These are phyloP conservation scores for Ephialtes manifestator DNA, from an alignment of 2,888 invertebrate genomes.

Conservation along the genomic window DNA sequence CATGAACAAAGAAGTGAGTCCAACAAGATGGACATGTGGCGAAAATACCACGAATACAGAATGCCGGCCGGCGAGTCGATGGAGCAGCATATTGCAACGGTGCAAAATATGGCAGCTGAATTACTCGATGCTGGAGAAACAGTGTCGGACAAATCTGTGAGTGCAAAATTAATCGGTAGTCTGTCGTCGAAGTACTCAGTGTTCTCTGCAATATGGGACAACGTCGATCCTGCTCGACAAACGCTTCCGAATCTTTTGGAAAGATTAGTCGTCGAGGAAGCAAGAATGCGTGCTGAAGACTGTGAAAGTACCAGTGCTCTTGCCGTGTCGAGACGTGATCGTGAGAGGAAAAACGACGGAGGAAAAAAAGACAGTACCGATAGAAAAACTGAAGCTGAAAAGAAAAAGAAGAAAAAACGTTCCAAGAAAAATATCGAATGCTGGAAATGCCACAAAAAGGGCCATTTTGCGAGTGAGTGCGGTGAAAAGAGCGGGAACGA, in stretches of 20 bases:
- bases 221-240: conserved; percentile 43
- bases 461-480: conserved; percentile 61
- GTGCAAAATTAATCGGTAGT: conserved; percentile 50
- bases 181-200: conserved; percentile 46
- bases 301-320: conserved; percentile 53
- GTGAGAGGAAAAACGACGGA: conserved; percentile 26
- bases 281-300: conserved; percentile 22
- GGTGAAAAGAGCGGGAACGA: conserved; percentile 47
- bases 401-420: conserved; percentile 37
- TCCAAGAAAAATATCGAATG: conserved; percentile 49
- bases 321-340: conserved; percentile 22
- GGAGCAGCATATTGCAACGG: conserved; percentile 56
- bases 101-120: conserved; percentile 59
- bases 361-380: too few relatives aligned
- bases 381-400: too few relatives aligned
- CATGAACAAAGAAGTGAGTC: conserved; percentile 55
- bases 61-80: conserved; percentile 59
- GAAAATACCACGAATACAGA: conserved; percentile 56
- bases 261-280: conserved; percentile 55
- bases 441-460: conserved; percentile 55
- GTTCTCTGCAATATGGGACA: too few relatives aligned
- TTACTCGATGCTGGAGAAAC: conserved; percentile 47
- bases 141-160: conserved; percentile 44
- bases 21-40: conserved; percentile 55
- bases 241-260: conserved; percentile 50